phyloP scores from a whole-genome alignment of 1,140 invertebrate species.

The Psilanteris sp. region DNA sequence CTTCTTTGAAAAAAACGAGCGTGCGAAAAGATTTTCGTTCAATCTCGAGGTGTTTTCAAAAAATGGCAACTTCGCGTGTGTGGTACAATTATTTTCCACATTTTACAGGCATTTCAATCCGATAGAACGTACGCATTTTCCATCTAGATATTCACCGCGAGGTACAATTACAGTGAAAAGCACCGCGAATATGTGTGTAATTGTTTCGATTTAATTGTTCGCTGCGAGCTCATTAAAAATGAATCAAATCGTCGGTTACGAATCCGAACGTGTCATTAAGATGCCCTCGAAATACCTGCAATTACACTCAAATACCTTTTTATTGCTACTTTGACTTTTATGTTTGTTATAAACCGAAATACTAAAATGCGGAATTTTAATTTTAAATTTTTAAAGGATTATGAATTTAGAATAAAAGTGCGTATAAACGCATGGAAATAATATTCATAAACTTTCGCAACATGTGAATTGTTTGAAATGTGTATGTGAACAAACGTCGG shows the following conservation, averaged over 20 bases:
- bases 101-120: constrained; percentile 29
- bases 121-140: constrained; percentile 45
- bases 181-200: constrained; percentile 40
- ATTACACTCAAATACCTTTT: constrained; percentile 37
- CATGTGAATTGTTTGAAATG: too few species aligned
- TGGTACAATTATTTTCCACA: constrained; percentile 46
- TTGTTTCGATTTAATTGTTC: constrained; percentile 58
- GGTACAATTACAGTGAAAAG: constrained; percentile 57
- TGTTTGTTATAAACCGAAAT: constrained; percentile 7
- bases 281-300: constrained; percentile 20
- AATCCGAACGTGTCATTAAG: constrained; percentile 59
- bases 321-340: constrained; percentile 26
- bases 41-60: too few species aligned
- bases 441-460: too few species aligned
- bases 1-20: constrained; percentile 7
- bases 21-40: constrained; percentile 40
- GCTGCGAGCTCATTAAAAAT: constrained; percentile 60
- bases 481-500: too few species aligned
- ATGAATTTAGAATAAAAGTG: too few species aligned
- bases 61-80: constrained; percentile 59
- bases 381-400: too few species aligned
- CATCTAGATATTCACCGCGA: constrained; percentile 49
- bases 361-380: neutral
- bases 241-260: constrained; percentile 48
- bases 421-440: too few species aligned